Conservation (phyloP, 2,888 invertebrate genomes). For the Tiliacea citrago region DNA sequence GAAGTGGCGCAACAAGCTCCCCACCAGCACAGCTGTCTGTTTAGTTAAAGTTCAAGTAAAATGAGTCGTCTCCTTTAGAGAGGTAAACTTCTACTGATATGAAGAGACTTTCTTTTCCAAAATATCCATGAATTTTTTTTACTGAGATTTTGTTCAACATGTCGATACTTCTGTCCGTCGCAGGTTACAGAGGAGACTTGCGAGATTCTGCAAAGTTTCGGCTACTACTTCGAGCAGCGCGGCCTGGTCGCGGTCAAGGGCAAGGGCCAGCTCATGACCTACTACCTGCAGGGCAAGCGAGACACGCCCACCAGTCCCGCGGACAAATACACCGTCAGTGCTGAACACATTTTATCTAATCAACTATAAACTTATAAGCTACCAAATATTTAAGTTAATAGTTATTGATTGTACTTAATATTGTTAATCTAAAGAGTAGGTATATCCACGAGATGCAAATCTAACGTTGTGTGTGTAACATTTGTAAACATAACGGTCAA, state of each 20-base stretch:
- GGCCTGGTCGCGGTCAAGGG: conserved; percentile 99
- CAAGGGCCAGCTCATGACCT: conserved; percentile 98
- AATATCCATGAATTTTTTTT: not conserved
- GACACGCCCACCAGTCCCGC: conserved; percentile 67
- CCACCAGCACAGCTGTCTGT: not conserved
- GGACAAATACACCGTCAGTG: conserved; percentile 73
- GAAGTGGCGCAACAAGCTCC: not conserved
- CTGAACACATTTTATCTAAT: conserved; percentile 48
- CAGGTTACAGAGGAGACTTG: conserved; percentile 99
- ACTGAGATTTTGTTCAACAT: not conserved
- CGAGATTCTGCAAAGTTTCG: conserved; percentile 96
- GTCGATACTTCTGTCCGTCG: not conserved
- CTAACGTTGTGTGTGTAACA: not conserved
- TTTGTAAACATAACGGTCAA: conserved; percentile 22
- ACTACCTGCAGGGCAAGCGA: conserved; percentile 94
- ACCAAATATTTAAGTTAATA: conserved; percentile 62
- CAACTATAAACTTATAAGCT: conserved; percentile 5
- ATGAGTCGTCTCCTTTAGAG: not conserved
- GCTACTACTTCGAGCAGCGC: conserved; percentile 98
- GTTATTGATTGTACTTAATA: not conserved
- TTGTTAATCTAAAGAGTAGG: not conserved
- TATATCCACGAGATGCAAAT: not conserved
- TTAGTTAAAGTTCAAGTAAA: not conserved
- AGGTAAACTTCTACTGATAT: not conserved
- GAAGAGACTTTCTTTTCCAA: not conserved